phyloP scores from a whole-genome alignment of 2,888 invertebrate species.

The Reticulitermes lucifugus region DNA sequence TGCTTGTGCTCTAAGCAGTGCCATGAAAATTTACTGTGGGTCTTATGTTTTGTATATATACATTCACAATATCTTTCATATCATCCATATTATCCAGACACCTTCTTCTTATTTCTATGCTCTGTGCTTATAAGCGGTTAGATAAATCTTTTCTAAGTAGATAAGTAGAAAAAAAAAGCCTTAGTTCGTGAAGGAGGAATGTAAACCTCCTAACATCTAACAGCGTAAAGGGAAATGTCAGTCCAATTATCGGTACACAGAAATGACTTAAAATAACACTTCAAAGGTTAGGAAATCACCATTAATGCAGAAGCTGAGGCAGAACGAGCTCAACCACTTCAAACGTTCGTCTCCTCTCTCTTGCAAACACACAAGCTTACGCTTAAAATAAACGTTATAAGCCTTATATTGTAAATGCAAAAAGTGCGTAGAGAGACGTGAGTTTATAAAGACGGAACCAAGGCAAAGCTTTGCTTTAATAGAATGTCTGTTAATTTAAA shows the following conservation, averaged over 20 bases:
- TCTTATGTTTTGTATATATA: too few species aligned
- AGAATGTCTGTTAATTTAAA: constrained; percentile 3
- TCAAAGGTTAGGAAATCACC: constrained; percentile 32
- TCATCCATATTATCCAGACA: too few species aligned
- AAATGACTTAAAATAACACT: constrained; percentile 38
- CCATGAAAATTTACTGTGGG: too few species aligned
- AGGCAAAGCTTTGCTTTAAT: neutral
- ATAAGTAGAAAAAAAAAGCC: neutral
- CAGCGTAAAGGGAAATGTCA: constrained; percentile 36
- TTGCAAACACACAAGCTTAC: neutral
- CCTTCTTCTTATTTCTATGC: neutral
- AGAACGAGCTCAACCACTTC: constrained; percentile 24
- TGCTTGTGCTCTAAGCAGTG: too few species aligned
- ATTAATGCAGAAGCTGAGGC: constrained; percentile 20
- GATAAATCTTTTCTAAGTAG: constrained; percentile 1
- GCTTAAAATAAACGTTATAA: neutral
- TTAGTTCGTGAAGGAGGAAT: neutral
- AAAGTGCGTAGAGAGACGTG: neutral
- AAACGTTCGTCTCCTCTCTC: constrained; percentile 16
- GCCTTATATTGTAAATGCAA: neutral
- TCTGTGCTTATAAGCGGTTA: constrained; percentile 13
- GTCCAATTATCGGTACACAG: constrained; percentile 33
- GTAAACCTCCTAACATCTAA: constrained; percentile 9
- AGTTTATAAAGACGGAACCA: neutral
- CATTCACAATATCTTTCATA: too few species aligned